Percentiles rank a stretch among this genome's conserved stretches.
phyloP scores from a whole-genome alignment of 2,888 invertebrate species.

The Polydrusus pterygomalis region DNA sequence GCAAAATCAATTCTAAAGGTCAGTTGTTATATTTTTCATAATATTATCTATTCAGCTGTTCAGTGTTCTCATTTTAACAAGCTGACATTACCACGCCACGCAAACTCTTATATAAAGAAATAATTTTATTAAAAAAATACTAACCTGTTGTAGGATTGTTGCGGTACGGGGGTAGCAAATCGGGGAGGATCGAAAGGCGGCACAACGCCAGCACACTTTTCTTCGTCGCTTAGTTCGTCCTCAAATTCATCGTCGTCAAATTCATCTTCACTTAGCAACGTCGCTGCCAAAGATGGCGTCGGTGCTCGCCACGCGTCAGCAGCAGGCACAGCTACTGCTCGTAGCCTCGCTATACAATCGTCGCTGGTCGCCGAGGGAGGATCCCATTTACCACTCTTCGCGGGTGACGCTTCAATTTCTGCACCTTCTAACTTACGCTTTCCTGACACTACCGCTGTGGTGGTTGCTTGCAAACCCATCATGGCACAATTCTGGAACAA shows the following conservation, averaged over 20 bases:
- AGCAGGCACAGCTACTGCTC: slow-evolving; percentile 81
- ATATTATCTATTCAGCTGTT: background rate
- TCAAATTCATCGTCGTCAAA: slow-evolving; percentile 79
- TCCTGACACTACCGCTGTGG: slow-evolving; percentile 70
- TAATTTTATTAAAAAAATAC: slow-evolving; percentile 23
- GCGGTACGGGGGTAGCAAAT: slow-evolving; percentile 55
- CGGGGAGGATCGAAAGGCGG: slow-evolving; percentile 52
- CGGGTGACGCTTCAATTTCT: slow-evolving; percentile 72
- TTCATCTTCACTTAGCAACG: slow-evolving; percentile 69
- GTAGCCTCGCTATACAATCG: slow-evolving; percentile 80
- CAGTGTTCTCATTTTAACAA: background rate
- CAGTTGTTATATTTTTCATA: background rate
- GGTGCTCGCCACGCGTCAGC: slow-evolving; percentile 75
- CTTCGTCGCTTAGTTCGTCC: slow-evolving; percentile 76
- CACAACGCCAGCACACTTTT: slow-evolving; percentile 72
- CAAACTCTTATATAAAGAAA: too few species aligned
- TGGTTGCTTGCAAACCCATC: slow-evolving; percentile 85
- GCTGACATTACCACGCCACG: background rate
- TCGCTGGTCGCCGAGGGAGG: slow-evolving; percentile 63
- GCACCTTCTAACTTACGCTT: slow-evolving; percentile 78
- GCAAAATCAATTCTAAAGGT: too few species aligned
- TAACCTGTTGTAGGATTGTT: slow-evolving; percentile 61
- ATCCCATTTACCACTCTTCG: slow-evolving; percentile 77
- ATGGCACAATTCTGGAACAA: slow-evolving; percentile 78
- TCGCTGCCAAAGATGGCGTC: slow-evolving; percentile 70